Base-by-base conservation (phyloP, 2,888 invertebrate genomes). In the Amphimallon solstitiale region DNA sequence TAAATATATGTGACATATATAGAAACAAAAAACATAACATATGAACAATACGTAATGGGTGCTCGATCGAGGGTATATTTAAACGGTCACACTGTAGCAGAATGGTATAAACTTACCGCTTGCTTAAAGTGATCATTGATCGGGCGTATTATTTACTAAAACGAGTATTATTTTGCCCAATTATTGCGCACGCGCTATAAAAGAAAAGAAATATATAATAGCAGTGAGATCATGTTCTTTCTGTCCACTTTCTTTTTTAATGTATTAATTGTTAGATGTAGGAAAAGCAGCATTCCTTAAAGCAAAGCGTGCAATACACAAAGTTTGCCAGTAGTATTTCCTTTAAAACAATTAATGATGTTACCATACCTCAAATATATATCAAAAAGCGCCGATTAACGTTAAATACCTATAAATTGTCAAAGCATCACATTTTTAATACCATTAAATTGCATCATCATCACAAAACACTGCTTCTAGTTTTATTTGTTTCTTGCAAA, bases 101-200 rank as follows among this genome's bases (percentile, higher is more conserved):
- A 40, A 21, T 38, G 54, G 40, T 40, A 21, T 56, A 14, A 56
- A 56, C 56, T 56, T 56, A 56, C 56, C 43, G 56, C 40, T 23
- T 38, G 14, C 29, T 29, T 29, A 40, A 12, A 56, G 40, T 56
- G 56, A 9, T 40, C 56, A 40, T 40, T 56, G 40, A 56, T 56
- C 23, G 56, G 56, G 54, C 14, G 21, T 23, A 56, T 56, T 56
- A 23, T 56, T 40, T 56, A 40, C 23, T 56, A 56, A 56, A 56
- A 56, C 56, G 56, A 40, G 40, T 56, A 56, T 56, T 64, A 64
- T 45, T 56, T 64, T 64, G 64, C 46, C 64, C 64, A 64, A 64
- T 54, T 64, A 64, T 56, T 64, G 64, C 54, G 64, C 23, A 64
- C 64, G 48, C 54, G 64, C 64, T 64, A 64, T 64, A 64, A 64